phyloP scores from a whole-genome alignment of 2,113 vertebrate genomes.

The Myocastor coypus region DNA sequence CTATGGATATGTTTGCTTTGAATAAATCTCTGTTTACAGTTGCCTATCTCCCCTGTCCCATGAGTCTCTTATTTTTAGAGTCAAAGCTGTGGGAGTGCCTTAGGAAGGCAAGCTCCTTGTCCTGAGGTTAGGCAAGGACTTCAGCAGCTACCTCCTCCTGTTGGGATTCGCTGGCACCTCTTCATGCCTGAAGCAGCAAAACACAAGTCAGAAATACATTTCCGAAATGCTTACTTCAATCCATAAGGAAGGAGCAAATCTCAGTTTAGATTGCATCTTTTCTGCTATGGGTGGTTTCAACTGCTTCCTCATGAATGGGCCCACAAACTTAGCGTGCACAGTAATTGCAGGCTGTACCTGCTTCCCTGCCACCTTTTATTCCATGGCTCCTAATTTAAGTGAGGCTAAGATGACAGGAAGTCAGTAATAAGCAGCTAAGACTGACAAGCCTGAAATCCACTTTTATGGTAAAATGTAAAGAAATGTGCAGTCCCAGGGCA shows the following conservation, averaged over 20 bases:
- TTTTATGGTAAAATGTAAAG: background rate
- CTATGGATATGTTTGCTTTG: background rate
- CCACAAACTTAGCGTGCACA: background rate
- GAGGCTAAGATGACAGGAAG: background rate
- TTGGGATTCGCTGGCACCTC: background rate
- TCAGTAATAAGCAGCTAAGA: background rate
- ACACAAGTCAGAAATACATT: background rate
- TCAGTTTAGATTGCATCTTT: background rate
- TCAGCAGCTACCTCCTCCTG: background rate
- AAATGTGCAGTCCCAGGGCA: background rate
- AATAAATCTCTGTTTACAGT: background rate
- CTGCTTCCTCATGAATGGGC: background rate
- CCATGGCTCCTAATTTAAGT: background rate
- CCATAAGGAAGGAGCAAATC: background rate
- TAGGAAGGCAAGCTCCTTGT: slow-evolving; percentile 1
- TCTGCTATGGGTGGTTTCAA: background rate
- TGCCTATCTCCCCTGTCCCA: background rate
- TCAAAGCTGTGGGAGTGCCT: background rate
- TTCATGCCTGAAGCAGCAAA: background rate
- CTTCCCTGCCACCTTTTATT: background rate
- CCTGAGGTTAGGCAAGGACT: background rate
- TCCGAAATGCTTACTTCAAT: background rate
- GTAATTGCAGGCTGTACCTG: background rate
- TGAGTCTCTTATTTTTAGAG: background rate
- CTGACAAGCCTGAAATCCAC: background rate